Conservation (phyloP, 2,888 invertebrate genomes). For the Liposcelis brunnea region DNA sequence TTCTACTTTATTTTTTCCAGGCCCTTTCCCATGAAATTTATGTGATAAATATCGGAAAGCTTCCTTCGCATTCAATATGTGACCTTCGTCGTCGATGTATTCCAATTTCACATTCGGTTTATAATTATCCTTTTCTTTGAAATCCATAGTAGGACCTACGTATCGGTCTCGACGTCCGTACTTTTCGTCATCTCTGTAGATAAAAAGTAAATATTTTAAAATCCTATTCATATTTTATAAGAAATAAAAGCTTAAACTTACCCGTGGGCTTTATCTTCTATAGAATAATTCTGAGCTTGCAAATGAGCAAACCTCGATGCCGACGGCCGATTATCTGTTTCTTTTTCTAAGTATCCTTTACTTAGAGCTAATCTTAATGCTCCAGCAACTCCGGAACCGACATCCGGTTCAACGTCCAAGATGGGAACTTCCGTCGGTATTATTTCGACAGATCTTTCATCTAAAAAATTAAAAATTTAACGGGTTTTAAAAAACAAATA, state of each 20-base stretch:
- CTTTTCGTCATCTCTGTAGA: conserved; percentile 56
- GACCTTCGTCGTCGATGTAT: conserved; percentile 94
- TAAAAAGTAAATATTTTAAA: not conserved
- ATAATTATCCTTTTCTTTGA: conserved; percentile 79
- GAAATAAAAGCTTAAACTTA: conserved; percentile 23
- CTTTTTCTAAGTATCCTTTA: conserved; percentile 84
- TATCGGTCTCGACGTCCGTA: conserved; percentile 54
- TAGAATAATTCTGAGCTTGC: conserved; percentile 62
- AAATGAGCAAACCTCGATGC: conserved; percentile 56
- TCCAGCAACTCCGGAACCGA: conserved; percentile 80
- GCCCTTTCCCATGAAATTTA: conserved; percentile 98
- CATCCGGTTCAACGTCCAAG: conserved; percentile 82
- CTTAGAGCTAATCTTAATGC: conserved; percentile 79
- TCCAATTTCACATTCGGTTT: conserved; percentile 89
- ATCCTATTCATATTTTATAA: conserved; percentile 3
- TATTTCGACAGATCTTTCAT: conserved; percentile 30
- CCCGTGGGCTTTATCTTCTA: conserved; percentile 60
- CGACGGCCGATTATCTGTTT: conserved; percentile 51
- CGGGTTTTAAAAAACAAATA: not conserved
- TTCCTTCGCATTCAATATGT: conserved; percentile 83
- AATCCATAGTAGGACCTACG: conserved; percentile 73
- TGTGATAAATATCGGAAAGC: conserved; percentile 87
- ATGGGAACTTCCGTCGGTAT: conserved; percentile 43
- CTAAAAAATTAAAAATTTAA: conserved; percentile 17
- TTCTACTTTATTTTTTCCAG: conserved; percentile 95